Percentiles rank a stretch among this genome's conserved stretches.
Evolutionary conservation across 2,797 vertebrate genomes (phyloP).

Genomic region (Helostoma temminkii): DNA sequence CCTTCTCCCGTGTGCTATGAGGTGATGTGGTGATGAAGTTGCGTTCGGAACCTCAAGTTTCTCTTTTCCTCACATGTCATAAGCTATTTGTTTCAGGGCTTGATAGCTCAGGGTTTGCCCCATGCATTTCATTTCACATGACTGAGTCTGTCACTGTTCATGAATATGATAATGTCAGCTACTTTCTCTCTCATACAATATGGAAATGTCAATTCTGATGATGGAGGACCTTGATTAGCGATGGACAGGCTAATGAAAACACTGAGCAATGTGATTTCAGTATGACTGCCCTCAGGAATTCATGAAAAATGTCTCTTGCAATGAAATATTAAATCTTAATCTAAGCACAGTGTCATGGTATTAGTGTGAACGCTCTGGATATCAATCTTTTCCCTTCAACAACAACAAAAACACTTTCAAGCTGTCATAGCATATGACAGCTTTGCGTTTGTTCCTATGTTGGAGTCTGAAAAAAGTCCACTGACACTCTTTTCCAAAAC

Average conservation of each 20-base stretch:
- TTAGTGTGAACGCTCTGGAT: constrained; percentile 18
- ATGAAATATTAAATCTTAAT: constrained; percentile 39
- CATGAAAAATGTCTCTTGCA: constrained; percentile 41
- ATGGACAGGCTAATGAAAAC: constrained; percentile 35
- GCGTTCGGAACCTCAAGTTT: constrained; percentile 36
- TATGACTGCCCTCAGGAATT: constrained; percentile 39
- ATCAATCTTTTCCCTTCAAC: constrained; percentile 19
- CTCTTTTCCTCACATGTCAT: constrained; percentile 61
- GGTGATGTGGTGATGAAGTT: constrained; percentile 34
- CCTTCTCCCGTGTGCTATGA: constrained; percentile 7
- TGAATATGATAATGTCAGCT: constrained; percentile 65
- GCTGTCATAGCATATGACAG: constrained; percentile 15
- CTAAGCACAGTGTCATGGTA: constrained; percentile 11
- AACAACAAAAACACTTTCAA: constrained; percentile 7
- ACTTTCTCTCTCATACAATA: constrained; percentile 51
- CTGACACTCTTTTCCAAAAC: constrained; percentile 22
- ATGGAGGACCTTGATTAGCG: constrained; percentile 58
- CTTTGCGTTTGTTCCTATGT: constrained; percentile 1
- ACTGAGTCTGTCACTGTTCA: constrained; percentile 57
- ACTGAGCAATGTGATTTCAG: constrained; percentile 35
- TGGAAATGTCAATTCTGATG: constrained; percentile 55
- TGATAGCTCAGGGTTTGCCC: constrained; percentile 53
- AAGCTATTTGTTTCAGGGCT: constrained; percentile 56
- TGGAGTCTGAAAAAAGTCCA: constrained; percentile 16
- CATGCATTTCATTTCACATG: constrained; percentile 64